phyloP scores from a whole-genome alignment of 2,797 vertebrate species.

The Etheostoma perlongum region DNA sequence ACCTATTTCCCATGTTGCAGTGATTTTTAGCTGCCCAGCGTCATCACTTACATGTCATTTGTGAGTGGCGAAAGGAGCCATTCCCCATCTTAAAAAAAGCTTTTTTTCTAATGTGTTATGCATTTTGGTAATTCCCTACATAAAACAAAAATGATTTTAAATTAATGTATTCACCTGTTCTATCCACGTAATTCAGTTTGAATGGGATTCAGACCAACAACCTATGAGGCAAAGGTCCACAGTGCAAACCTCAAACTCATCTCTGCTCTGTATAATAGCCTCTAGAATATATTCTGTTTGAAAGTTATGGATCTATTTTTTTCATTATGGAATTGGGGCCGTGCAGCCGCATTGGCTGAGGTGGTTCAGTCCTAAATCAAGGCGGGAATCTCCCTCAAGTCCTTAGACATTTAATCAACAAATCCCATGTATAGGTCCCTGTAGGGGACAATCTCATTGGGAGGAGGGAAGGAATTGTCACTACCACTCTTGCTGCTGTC shows the following conservation, averaged over 20 bases:
- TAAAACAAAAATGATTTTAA: background rate
- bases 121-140: background rate
- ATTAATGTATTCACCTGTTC: background rate
- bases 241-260: background rate
- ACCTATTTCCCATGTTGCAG: background rate
- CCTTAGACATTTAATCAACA: slow-evolving; percentile 53
- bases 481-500: slow-evolving; percentile 15
- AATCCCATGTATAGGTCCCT: slow-evolving; percentile 37
- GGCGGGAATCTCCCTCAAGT: slow-evolving; percentile 40
- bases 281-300: background rate
- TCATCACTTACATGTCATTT: background rate
- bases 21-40: background rate
- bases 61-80: background rate
- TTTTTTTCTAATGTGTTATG: background rate
- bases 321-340: slow-evolving; percentile 31
- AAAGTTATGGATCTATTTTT: slow-evolving; percentile 56
- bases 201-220: background rate
- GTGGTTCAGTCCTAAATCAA: slow-evolving; percentile 42
- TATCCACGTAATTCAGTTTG: background rate
- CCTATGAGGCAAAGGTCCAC: background rate
- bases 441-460: slow-evolving; percentile 16
- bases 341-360: background rate
- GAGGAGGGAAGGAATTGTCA: slow-evolving; percentile 6
- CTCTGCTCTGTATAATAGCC: background rate
- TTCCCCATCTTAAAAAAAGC: background rate